Evolutionary conservation across 2,888 invertebrate genomes (phyloP), one percentile per base, ranked within the genome.

Genomic region (Drosophila nigritarsus): DNA sequence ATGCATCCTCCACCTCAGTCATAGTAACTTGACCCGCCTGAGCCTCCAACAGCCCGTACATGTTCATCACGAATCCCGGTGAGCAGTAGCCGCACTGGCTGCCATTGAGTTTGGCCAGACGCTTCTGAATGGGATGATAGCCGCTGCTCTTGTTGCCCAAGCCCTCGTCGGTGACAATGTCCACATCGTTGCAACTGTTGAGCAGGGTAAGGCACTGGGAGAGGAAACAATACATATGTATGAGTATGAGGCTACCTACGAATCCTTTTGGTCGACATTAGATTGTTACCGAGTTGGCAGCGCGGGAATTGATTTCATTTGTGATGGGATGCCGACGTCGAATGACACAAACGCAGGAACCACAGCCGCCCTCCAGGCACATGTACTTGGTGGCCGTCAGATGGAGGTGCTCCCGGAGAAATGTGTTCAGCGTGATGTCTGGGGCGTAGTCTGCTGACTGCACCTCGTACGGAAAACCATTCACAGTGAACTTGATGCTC

Each of bases 1-100:
- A 96, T 0, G 96, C 95, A 83, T 96, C 95, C 91, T 97, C 97
- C 11, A 97, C 94, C 78, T 96, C 95, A 73, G 94, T 92, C 94
- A 94, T 94, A 1, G 94, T 94, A 18, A 96, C 83, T 36, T 93
- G 92, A 30, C 94, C 94, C 0, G 65, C 69, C 58, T 94, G 94
- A 0, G 93, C 91, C 85, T 94, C 93, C 63, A 94, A 87, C 29
- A 95, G 82, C 36, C 95, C 95, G 89, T 77, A 92, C 96, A 96
- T 96, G 82, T 94, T 96, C 96, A 96, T 96, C 63, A 96, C 94
- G 95, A 96, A 96, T 24, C 96, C 97, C 1, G 97, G 96, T n/a
- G 96, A 95, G 83, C 97, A 97, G 90, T 94, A 96, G 0, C 96
- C 96, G 88, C 96, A 96, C 89, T 96, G 96, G 0, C 95, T 95